These are phyloP conservation scores for Cossypha heuglini DNA, from an alignment of 2,797 vertebrate species.

Conservation along the genomic window DNA sequence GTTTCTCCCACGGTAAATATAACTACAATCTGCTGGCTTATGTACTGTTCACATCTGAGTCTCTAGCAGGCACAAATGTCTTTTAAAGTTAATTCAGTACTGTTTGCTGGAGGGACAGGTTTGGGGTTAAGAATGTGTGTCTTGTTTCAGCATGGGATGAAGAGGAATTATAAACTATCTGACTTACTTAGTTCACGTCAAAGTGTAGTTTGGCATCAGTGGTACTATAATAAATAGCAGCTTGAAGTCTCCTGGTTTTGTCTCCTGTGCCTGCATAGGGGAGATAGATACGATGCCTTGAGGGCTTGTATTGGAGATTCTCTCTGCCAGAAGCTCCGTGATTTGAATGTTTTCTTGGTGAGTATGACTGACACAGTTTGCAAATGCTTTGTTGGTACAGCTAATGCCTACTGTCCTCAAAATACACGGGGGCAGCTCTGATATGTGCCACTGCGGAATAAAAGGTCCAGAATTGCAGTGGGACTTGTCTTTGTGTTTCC, in stretches of 20 bases:
- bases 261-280: constrained; percentile 67
- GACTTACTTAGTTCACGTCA: not conserved
- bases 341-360: constrained; percentile 93
- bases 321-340: constrained; percentile 87
- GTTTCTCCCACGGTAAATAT: constrained; percentile 85
- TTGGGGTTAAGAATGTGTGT: not conserved
- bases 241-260: not conserved
- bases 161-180: not conserved
- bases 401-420: not conserved
- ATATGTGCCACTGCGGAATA: not conserved
- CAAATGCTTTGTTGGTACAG: not conserved
- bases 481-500: not conserved
- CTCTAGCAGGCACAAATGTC: not conserved
- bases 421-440: not conserved
- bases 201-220: not conserved
- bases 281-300: constrained; percentile 92
- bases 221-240: not conserved
- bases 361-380: constrained; percentile 40
- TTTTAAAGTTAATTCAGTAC: not conserved
- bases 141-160: not conserved
- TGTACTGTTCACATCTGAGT: not conserved
- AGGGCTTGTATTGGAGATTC: constrained; percentile 90
- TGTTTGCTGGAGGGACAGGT: not conserved
- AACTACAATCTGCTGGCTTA: not conserved
- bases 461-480: not conserved